These are phyloP conservation scores for Asarcornis scutulata DNA, from an alignment of 2,113 vertebrate genomes.

Conservation along the genomic window DNA sequence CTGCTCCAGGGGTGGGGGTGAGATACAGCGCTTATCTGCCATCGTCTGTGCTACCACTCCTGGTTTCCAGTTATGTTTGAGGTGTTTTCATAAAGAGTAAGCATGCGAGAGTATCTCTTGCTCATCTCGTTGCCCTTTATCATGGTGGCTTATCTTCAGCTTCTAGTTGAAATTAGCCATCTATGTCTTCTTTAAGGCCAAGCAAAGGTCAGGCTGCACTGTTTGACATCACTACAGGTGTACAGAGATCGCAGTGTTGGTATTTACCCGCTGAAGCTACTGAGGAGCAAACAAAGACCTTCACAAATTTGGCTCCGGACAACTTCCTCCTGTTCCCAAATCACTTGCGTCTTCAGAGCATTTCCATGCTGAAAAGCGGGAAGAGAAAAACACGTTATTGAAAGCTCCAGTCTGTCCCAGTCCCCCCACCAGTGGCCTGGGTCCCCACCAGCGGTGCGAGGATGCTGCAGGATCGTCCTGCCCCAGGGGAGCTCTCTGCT, in stretches of 20 bases:
- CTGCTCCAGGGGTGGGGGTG: background rate
- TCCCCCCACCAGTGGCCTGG: background rate
- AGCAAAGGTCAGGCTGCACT: background rate
- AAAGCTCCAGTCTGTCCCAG: background rate
- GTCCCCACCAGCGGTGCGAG: background rate
- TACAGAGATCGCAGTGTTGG: background rate
- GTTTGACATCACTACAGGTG: background rate
- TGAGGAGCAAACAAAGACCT: background rate
- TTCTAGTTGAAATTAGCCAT: background rate
- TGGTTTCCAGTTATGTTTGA: background rate
- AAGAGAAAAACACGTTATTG: background rate
- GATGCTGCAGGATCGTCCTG: background rate
- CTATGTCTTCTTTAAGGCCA: background rate
- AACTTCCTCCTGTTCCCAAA: background rate
- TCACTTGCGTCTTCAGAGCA: background rate
- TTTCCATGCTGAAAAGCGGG: fast-evolving
- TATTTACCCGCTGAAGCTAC: background rate
- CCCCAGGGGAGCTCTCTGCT: background rate
- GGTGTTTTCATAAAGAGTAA: background rate
- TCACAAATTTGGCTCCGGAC: background rate
- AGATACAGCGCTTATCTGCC: background rate
- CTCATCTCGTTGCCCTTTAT: background rate
- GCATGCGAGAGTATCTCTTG: background rate
- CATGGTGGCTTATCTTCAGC: background rate
- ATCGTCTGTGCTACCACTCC: background rate